Percentiles rank a stretch among this genome's conserved stretches.
Conservation (phyloP, 1,140 invertebrate genomes). For the Plodia interpunctella region DNA sequence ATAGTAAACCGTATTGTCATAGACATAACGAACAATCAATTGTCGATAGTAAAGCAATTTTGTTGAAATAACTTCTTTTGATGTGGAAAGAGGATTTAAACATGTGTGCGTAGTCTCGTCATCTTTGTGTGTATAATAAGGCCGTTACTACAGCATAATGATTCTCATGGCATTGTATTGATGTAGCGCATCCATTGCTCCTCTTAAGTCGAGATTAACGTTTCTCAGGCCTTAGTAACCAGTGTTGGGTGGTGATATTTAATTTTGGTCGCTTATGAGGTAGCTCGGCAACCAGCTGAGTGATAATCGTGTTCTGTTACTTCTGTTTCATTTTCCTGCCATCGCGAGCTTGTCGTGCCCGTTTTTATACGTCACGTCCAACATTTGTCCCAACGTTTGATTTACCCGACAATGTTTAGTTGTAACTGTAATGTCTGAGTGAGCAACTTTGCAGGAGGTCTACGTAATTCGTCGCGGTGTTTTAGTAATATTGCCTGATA, state of each 20-base stretch:
- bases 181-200: constrained; percentile 20
- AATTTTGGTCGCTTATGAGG: background rate
- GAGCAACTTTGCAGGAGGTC: constrained; percentile 2
- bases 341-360: constrained; percentile 29
- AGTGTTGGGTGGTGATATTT: constrained; percentile 23
- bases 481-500: background rate
- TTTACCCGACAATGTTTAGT: constrained; percentile 11
- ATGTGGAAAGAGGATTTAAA: constrained; percentile 24
- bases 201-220: background rate
- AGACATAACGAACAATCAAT: constrained; percentile 9
- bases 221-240: background rate
- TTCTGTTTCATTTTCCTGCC: constrained; percentile 52
- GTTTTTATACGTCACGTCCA: constrained; percentile 40
- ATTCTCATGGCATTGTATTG: background rate
- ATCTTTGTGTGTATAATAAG: constrained; percentile 28
- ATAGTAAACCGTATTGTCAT: background rate
- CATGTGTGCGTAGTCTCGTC: constrained; percentile 32
- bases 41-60: constrained; percentile 23
- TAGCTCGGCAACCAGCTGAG: constrained; percentile 44
- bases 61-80: constrained; percentile 43
- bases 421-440: background rate
- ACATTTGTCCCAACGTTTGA: constrained; percentile 33
- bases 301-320: constrained; percentile 54
- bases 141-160: constrained; percentile 17
- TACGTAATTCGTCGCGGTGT: constrained; percentile 12